A percentile compares a stretch with the other conserved stretches of the same genome.
Conservation (phyloP, 2,113 vertebrate genomes). For the Pica pica region DNA sequence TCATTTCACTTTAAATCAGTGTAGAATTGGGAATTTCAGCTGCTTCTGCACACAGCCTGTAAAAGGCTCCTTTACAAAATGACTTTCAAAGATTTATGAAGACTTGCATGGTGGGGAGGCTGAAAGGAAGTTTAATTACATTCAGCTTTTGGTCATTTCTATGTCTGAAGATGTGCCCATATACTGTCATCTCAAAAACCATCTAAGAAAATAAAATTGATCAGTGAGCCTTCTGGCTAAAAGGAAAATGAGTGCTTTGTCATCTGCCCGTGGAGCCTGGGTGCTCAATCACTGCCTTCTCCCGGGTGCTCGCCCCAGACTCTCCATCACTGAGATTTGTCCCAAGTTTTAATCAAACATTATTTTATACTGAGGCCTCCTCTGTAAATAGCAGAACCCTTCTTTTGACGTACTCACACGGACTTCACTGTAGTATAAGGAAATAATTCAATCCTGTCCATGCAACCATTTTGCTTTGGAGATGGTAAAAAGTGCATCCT, state of each 20-base stretch:
- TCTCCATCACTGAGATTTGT: conserved; percentile 64
- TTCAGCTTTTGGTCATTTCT: conserved; percentile 53
- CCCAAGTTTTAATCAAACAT: conserved; percentile 72
- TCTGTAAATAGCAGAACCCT: conserved; percentile 65
- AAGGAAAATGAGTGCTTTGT: conserved; percentile 43
- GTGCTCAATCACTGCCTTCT: conserved; percentile 66
- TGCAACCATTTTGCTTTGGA: conserved; percentile 19
- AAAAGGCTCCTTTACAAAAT: neutral
- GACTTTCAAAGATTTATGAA: conserved; percentile 37
- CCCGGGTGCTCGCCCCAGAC: neutral
- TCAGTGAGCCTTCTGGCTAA: conserved; percentile 57
- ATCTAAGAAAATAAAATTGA: conserved; percentile 59
- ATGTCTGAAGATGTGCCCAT: conserved; percentile 16
- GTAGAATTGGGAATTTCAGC: neutral
- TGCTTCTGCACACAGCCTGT: neutral
- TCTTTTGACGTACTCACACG: conserved; percentile 38
- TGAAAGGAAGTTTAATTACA: conserved; percentile 53
- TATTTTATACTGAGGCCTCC: conserved; percentile 62
- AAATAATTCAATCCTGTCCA: conserved; percentile 51
- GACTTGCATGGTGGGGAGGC: neutral
- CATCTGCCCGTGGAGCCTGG: neutral
- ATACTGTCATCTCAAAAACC: conserved; percentile 32
- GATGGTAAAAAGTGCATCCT: neutral
- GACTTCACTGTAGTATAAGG: conserved; percentile 37
- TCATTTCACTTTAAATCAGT: neutral